A percentile compares a stretch with the other conserved stretches of the same genome.
Evolutionary conservation across 1,140 invertebrate species (phyloP).

Genomic region (Phymastichus coffea): DNA sequence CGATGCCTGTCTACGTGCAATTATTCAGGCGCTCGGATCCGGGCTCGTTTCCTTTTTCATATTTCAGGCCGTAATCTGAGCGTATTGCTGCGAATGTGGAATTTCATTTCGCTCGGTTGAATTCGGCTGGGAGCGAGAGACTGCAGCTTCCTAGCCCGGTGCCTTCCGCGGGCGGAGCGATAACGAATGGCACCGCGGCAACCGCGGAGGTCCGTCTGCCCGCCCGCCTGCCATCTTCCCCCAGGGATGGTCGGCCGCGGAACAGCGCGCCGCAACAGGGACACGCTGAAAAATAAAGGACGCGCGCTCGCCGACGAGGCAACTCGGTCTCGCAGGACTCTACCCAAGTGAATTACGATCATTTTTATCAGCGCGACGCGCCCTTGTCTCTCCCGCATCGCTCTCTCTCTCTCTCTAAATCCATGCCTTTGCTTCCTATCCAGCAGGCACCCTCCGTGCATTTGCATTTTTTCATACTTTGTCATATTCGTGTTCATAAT

Average conservation of each 20-base stretch:
- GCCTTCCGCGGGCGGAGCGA: neutral
- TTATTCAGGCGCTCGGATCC: neutral
- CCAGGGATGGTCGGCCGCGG: neutral
- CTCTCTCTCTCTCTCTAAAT: neutral
- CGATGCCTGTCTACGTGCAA: neutral
- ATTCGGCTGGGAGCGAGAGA: too few species aligned
- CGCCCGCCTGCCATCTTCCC: too few species aligned
- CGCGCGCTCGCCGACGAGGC: too few species aligned
- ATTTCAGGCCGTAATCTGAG: slow-evolving; percentile 17
- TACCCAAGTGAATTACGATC: slow-evolving; percentile 17
- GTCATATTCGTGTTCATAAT: too few species aligned
- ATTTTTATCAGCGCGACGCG: slow-evolving; percentile 15
- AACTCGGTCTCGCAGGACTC: neutral
- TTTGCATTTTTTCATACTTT: too few species aligned
- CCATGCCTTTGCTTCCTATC: neutral
- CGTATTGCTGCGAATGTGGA: slow-evolving; percentile 15
- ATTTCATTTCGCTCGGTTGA: slow-evolving; percentile 28
- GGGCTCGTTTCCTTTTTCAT: slow-evolving; percentile 2
- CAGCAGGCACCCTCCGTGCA: too few species aligned
- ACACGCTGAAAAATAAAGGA: too few species aligned
- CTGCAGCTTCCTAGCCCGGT: too few species aligned
- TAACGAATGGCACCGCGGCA: slow-evolving; percentile 15
- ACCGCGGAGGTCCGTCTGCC: too few species aligned
- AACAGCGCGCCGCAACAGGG: too few species aligned
- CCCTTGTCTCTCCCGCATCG: neutral